Percentiles rank a stretch among this genome's conserved stretches.
Evolutionary conservation across 2,888 invertebrate genomes (phyloP).

Genomic region (Altica lythri): DNA sequence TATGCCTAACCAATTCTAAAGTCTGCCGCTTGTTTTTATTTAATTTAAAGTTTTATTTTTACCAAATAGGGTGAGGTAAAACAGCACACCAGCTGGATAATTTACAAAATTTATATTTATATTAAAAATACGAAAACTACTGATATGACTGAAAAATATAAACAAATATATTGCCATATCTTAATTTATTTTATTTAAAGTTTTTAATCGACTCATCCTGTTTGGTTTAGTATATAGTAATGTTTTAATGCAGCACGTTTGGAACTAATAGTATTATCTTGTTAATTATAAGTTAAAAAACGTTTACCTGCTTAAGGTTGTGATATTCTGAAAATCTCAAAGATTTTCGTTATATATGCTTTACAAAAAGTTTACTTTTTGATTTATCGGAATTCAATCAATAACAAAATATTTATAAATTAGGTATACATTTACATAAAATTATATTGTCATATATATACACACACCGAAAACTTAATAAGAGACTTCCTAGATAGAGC

Average conservation of each 20-base stretch:
- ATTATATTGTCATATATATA: too few species aligned
- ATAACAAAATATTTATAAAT: too few species aligned
- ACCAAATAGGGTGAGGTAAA: slow-evolving; percentile 3
- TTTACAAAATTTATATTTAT: too few species aligned
- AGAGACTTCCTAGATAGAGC: too few species aligned
- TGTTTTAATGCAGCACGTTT: slow-evolving; percentile 21
- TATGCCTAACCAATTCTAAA: slow-evolving; percentile 47
- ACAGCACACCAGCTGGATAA: too few species aligned
- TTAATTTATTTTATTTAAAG: too few species aligned
- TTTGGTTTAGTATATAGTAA: slow-evolving; percentile 11
- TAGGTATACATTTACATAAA: too few species aligned
- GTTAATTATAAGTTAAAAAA: slow-evolving; percentile 16
- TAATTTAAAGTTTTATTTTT: background rate
- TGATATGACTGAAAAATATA: too few species aligned
- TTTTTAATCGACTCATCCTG: slow-evolving; percentile 8
- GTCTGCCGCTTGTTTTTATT: slow-evolving; percentile 12
- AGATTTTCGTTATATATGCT: slow-evolving; percentile 15
- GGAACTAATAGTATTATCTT: slow-evolving; percentile 23
- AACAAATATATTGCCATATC: too few species aligned
- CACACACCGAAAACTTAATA: too few species aligned
- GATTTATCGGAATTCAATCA: slow-evolving; percentile 10
- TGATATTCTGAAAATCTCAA: slow-evolving; percentile 20
- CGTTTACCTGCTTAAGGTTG: slow-evolving; percentile 26
- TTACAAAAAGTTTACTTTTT: slow-evolving; percentile 19
- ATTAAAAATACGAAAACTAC: too few species aligned